These are phyloP conservation scores for Laticauda colubrina DNA, from an alignment of 2,113 vertebrate genomes.

Conservation along the genomic window DNA sequence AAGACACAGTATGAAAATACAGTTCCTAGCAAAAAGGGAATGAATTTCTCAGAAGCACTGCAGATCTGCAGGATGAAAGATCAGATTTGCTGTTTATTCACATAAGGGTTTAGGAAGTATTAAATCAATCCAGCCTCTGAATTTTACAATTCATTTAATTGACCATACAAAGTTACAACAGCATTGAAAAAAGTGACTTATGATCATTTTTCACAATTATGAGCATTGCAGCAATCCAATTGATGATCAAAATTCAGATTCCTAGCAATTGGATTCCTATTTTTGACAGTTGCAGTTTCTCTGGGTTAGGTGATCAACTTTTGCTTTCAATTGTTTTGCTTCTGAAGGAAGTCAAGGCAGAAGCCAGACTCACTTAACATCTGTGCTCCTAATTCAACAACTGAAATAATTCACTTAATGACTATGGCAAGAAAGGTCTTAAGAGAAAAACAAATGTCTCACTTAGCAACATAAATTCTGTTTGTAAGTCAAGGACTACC, in stretches of 20 bases:
- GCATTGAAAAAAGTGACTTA: background rate
- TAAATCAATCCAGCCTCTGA: background rate
- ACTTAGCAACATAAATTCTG: background rate
- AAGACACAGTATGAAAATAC: background rate
- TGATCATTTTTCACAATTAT: background rate
- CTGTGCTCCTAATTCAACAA: too few species aligned
- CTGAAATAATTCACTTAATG: too few species aligned
- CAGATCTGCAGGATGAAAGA: background rate
- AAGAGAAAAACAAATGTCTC: background rate
- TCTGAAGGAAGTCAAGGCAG: too few species aligned
- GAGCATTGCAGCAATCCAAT: background rate
- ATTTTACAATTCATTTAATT: background rate
- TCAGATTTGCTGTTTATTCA: background rate
- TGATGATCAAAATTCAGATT: background rate
- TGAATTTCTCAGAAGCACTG: background rate
- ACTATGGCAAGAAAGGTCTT: background rate
- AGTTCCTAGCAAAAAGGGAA: background rate
- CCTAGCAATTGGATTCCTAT: background rate
- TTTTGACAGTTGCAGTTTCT: background rate
- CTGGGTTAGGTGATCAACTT: too few species aligned
- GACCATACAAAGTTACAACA: background rate
- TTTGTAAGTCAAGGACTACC: background rate
- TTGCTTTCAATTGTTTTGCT: too few species aligned
- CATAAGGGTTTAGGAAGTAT: background rate
- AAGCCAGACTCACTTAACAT: too few species aligned